phyloP scores from a whole-genome alignment of 2,113 vertebrate genomes.

The Actinemys pallida region DNA sequence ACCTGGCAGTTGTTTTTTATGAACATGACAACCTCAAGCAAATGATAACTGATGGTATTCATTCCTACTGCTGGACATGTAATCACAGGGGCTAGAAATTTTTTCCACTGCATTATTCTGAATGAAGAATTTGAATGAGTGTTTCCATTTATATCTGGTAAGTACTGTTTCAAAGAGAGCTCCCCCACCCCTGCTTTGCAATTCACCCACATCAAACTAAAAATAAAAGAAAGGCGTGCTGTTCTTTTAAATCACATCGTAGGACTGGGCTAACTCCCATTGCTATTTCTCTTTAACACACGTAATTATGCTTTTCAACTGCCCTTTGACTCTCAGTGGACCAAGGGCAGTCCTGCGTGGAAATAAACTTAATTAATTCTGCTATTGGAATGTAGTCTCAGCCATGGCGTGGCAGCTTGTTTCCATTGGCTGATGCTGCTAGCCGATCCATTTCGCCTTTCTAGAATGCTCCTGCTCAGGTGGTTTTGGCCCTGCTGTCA shows the following conservation, averaged over 20 bases:
- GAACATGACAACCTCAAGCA: constrained; percentile 37
- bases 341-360: constrained; percentile 64
- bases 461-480: background rate
- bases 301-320: constrained; percentile 76
- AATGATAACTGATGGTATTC: background rate
- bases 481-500: background rate
- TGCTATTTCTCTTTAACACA: constrained; percentile 73
- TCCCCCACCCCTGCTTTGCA: constrained; percentile 24
- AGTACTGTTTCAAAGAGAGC: constrained; percentile 59
- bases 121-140: constrained; percentile 53
- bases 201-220: constrained; percentile 68
- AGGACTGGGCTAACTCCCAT: constrained; percentile 40
- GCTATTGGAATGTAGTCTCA: constrained; percentile 59
- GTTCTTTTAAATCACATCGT: constrained; percentile 66
- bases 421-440: constrained; percentile 51
- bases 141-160: constrained; percentile 68
- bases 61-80: background rate
- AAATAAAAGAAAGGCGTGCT: constrained; percentile 66
- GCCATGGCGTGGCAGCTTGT: constrained; percentile 46
- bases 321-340: constrained; percentile 75
- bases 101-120: constrained; percentile 14
- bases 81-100: background rate
- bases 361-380: constrained; percentile 80
- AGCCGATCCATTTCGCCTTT: constrained; percentile 44
- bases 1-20: background rate